Evolutionary conservation across 2,113 vertebrate genomes (phyloP), one percentile per base, ranked within the genome.

Genomic region (Heterotilapia buettikoferi): DNA sequence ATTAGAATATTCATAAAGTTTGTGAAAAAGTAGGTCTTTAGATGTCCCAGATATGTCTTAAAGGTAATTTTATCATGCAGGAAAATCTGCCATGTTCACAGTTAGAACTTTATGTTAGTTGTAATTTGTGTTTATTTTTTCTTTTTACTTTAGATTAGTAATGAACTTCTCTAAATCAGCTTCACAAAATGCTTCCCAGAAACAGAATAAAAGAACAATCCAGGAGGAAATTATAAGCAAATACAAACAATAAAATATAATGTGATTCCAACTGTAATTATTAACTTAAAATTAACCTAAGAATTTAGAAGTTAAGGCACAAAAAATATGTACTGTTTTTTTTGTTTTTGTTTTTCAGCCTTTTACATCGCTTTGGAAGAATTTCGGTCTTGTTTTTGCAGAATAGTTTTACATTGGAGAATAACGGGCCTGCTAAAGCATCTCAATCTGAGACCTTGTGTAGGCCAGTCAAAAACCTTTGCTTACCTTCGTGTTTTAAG

Each of bases 311-410:
- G 19, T 71, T 43, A 71, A 71, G 18, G 9, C 61, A 38, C 31
- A 12, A 38, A 66, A 66, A 63, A n/a, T 36, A 4, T 0, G 31
- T 9, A 2, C 59, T 36, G 9, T 0, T 63, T 63, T 36, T 56
- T 56, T 24, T 54, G 6, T 53, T 53, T 61, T 61, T 61, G 26
- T 33, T 63, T n/a, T 36, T 66, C 18, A 66, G 61, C 31, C 29
- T 38, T 66, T n/a, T 66, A 36, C 31, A 38, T 66, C 6, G 6
- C 61, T 66, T 12, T 38, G 31, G 61, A 12, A 66, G 61, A 12
- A 66, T 36, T 38, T 36, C 10, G 2, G 18, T 66, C 61, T 66
- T n/a, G 31, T 36, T 36, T 66, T 66, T 66, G 61, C 31, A 38
- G 31, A 66, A 66, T 38, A 38, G 61, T 66, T 66, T 66, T 3